Conservation (phyloP, 2,888 invertebrate species). For the Cyaniris semiargus region DNA sequence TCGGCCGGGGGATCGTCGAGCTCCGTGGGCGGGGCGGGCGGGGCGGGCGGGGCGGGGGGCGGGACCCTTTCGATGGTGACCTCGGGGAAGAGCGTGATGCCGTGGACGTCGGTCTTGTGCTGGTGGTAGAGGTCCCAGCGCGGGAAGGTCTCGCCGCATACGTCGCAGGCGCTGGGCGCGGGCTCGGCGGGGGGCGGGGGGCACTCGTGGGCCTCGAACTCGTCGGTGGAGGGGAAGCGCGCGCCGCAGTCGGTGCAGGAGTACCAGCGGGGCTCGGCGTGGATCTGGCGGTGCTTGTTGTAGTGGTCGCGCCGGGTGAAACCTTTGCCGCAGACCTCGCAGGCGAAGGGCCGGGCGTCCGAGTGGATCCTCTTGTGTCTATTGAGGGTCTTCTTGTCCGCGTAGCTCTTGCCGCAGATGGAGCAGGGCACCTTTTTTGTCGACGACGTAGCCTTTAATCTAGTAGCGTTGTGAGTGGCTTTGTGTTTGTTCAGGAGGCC, state of each 20-base stretch:
- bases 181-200: neutral
- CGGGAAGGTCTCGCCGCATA: neutral
- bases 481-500: neutral
- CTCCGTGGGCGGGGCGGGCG: neutral
- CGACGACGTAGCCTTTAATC: neutral
- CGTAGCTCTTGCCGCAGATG: neutral
- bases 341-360: neutral
- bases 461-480: neutral
- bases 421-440: neutral
- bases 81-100: neutral
- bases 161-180: neutral
- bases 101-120: constrained; percentile 10
- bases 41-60: neutral
- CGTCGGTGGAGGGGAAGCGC: neutral
- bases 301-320: constrained; percentile 4
- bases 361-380: neutral
- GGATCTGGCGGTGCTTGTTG: neutral
- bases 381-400: neutral
- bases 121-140: neutral
- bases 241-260: neutral
- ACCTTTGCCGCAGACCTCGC: neutral
- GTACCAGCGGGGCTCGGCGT: neutral
- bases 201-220: neutral
- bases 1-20: neutral
- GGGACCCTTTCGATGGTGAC: neutral